Base-by-base conservation (phyloP, 2,113 vertebrate genomes). In the Notarius lentiginosus region DNA sequence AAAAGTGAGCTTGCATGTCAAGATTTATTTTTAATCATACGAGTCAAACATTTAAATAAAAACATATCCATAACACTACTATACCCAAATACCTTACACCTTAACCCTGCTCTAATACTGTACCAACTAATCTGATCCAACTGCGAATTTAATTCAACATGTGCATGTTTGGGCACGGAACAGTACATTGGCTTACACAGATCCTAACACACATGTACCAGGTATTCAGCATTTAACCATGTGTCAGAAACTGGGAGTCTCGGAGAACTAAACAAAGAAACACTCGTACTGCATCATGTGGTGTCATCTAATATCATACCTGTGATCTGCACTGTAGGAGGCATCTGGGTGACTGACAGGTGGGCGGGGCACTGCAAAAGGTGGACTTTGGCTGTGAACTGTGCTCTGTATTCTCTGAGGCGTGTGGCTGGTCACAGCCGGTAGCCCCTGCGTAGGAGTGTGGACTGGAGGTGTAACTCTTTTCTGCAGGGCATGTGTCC, bases 321-420 rank as follows among this genome's bases (percentile, higher is more conserved):
- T 97, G 92, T 97, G 96, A 88, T 98, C 97, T 84, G 95, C 34
- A 0, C 92, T 93, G 93, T 96, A 98, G 49, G 96, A 93, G 85
- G 94, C 94, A 79, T 94, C 92, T 24, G 96, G 92, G 91, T 96
- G 94, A 94, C 94, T 93, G 81, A 95, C 92, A 60, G 96, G 96
- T 0, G 95, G 96, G 24, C 91, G 94, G 0, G 97, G 97, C 89
- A 98, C 90, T 0, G 94, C 96, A 3, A 98, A 98, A n/a, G 94
- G 93, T 83, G 94, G 95, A 89, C 92, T 90, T 41, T 92, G 95
- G 84, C 86, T 87, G 80, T 90, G 53, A 34, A 88, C 94, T 83
- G 92, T 87, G 81, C 60, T 82, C 53, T 91, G 91, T 77, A 55
- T 79, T 86, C 63, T 90, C 86, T 83, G 90, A 92, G 1, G 93